Evolutionary conservation across 1,140 invertebrate genomes (phyloP).

Genomic region (Bombus superbus): DNA sequence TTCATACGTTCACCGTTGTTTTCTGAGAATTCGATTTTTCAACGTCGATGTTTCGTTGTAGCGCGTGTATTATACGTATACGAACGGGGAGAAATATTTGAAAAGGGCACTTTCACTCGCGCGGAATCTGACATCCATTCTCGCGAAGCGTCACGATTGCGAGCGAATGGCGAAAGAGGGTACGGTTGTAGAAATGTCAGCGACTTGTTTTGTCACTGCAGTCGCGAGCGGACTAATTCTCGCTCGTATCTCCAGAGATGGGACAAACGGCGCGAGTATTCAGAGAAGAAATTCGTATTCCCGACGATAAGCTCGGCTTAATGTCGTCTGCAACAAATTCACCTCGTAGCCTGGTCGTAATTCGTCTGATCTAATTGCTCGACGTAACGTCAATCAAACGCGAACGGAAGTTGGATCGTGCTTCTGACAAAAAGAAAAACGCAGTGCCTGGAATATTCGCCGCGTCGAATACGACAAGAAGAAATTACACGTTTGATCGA

Average conservation of each 20-base stretch:
- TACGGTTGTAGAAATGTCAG: background rate
- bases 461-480: background rate
- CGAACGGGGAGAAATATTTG: background rate
- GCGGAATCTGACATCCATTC: background rate
- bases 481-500: background rate
- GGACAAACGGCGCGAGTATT: background rate
- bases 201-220: background rate
- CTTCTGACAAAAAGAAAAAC: too few relatives aligned
- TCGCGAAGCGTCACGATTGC: background rate
- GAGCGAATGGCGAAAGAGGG: background rate
- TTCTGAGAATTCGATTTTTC: background rate
- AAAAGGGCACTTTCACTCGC: background rate
- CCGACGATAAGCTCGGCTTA: constrained; percentile 12
- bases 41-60: background rate
- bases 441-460: background rate
- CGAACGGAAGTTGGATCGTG: too few relatives aligned
- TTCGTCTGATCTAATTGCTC: background rate
- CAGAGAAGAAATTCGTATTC: constrained; percentile 8
- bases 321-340: constrained; percentile 1
- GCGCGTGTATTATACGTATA: too few relatives aligned
- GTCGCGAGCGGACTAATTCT: constrained; percentile 5
- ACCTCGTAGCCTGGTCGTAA: background rate
- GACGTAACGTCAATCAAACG: background rate
- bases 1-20: background rate
- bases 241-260: background rate